Evolutionary conservation across 2,888 invertebrate species (phyloP), one percentile per base, ranked within the genome.

Genomic region (Calameuta pallipes): DNA sequence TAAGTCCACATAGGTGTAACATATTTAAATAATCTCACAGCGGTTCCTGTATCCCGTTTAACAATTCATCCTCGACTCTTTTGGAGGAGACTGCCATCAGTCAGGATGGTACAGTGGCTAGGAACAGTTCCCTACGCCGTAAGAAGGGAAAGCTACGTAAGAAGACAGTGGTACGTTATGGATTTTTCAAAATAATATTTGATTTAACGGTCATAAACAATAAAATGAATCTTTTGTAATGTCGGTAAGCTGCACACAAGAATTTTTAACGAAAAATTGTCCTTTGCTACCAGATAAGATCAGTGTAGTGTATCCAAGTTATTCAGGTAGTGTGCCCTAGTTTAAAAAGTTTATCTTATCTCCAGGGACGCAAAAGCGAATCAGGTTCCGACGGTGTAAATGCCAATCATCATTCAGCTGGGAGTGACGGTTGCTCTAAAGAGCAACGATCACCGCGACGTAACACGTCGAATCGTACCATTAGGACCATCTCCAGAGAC

Each of bases 311-410:
- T 41, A 41, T 41, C 41, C 1, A 41, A 23, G 23, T 41, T 41
- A 41, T 41, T 41, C 41, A 41, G 41, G 15, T 41, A 41, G 41
- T 1, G 4, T 41, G 23, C 1, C 41, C 23, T 41, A 23, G 15
- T 41, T 41, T 15, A 1, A 15, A 41, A 15, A 41, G 23, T 41
- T 41, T 23, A 41, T 41, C 41, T 41, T 41, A 79, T 30, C 76
- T 83, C 36, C 85, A 93, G 92, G 91, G 91, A 77, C 92, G 93
- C 75, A 93, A 93, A 79, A 93, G 92, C 83, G 94, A 94, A 82
- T 94, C 94, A 31, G 94, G 94, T 35, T 94, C 94, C 0, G 94
- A 94, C 84, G 92, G 93, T 31, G 86, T 90, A 41, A 87, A 88
- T 75, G 84, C 81, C 34, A 88, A 85, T 80, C 87, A 85, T 80